phyloP scores from a whole-genome alignment of 2,888 invertebrate genomes.

The Cryptocephalus primarius region DNA sequence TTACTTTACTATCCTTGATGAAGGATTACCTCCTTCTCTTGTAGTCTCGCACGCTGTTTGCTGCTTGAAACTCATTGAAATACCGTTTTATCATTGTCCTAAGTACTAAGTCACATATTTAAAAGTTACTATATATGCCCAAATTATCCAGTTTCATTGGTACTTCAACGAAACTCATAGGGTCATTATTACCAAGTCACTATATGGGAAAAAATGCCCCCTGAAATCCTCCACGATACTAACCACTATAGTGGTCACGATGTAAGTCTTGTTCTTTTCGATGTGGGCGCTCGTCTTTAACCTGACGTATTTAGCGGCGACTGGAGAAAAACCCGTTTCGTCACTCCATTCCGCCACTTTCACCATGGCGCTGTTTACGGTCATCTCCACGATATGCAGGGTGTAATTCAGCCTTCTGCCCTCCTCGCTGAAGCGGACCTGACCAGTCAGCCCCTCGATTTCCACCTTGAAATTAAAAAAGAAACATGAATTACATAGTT shows the following conservation, averaged over 20 bases:
- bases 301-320: slow-evolving; percentile 65
- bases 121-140: too few relatives aligned
- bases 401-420: slow-evolving; percentile 83
- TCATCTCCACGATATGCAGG: slow-evolving; percentile 86
- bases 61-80: too few relatives aligned
- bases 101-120: too few relatives aligned
- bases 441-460: slow-evolving; percentile 81
- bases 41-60: too few relatives aligned
- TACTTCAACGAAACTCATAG: too few relatives aligned
- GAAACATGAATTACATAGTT: neutral
- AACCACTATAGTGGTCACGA: slow-evolving; percentile 73
- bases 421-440: slow-evolving; percentile 83
- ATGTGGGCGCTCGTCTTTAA: slow-evolving; percentile 59
- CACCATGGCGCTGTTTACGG: slow-evolving; percentile 84
- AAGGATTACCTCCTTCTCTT: too few relatives aligned
- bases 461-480: slow-evolving; percentile 53
- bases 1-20: too few relatives aligned
- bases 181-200: too few relatives aligned
- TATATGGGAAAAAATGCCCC: too few relatives aligned
- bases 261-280: slow-evolving; percentile 74
- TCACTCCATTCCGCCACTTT: slow-evolving; percentile 88
- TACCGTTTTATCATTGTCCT: too few relatives aligned
- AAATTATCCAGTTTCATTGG: too few relatives aligned
- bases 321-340: slow-evolving; percentile 60
- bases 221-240: too few relatives aligned